These are phyloP conservation scores for Cataglyphis hispanica DNA, from an alignment of 1,140 invertebrate genomes.

Conservation along the genomic window DNA sequence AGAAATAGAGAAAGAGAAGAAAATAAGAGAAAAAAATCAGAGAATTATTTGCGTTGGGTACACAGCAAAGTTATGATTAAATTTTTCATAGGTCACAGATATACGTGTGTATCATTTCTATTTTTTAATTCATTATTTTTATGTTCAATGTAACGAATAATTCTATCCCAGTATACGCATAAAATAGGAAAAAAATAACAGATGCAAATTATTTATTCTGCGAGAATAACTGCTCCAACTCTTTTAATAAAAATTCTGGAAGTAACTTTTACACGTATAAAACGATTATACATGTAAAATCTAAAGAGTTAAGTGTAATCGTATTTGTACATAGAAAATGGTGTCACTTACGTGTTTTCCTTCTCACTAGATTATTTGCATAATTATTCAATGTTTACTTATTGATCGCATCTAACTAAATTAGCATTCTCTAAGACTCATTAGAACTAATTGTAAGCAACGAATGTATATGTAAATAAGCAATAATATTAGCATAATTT, in stretches of 20 bases:
- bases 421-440: slow-evolving; percentile 24
- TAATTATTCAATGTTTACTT: slow-evolving; percentile 35
- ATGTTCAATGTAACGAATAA: background rate
- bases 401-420: slow-evolving; percentile 20
- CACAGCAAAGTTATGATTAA: background rate
- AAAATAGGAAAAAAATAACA: slow-evolving; percentile 14
- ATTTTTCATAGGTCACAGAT: background rate
- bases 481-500: slow-evolving; percentile 59
- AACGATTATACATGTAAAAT: background rate
- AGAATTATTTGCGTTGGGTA: background rate
- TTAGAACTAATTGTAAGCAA: background rate
- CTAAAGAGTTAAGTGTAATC: background rate
- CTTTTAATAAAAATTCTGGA: background rate
- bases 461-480: slow-evolving; percentile 10
- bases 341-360: background rate
- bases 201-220: background rate
- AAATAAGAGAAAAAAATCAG: background rate
- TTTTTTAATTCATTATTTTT: background rate
- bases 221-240: background rate
- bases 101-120: background rate
- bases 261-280: background rate
- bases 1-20: too few relatives aligned
- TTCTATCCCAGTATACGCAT: background rate
- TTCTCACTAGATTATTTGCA: slow-evolving; percentile 21
- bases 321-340: background rate